Base-by-base conservation (phyloP, 2,113 vertebrate genomes). In the Protomyctophum bolini region DNA sequence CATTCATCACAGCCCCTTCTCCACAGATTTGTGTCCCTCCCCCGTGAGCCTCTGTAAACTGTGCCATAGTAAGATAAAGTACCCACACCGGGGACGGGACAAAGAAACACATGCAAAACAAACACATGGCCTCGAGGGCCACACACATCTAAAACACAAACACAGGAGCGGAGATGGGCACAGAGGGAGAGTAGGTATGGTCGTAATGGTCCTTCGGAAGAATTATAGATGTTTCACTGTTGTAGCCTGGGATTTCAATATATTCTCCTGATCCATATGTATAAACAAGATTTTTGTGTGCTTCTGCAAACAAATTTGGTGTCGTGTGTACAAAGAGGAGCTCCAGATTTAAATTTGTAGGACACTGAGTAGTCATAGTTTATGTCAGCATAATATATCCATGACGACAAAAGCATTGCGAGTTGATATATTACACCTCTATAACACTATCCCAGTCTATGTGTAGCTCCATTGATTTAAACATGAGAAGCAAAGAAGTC, bases 1-100 rank as follows among this genome's bases (percentile, higher is more conserved):
- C 82, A 81, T 86, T 87, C 79, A 75, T 89, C 83, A 81, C 57
- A n/a, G 14, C 76, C 63, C 76, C 65, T 75, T 80, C 64, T 83
- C 72, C 60, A 63, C 75, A 68, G 74, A 71, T 78, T 75, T 74
- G 75, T 77, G 73, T 81, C 47, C n/a, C 49, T 83, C 66, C 69
- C 70, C 33, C 58, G 62, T 7, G 68, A 82, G 67, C 51, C 50
- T 68, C 41, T 54, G 45, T 45, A 66, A 79, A 69, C 69, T 14
- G 51, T 67, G 61, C 51, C 41, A 1, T 28, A 15, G 48, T 49
- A 11, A 56, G 15, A 63, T 56, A 55, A 63, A 72, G 63, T 51
- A 48, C 41, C 33, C 2, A 11, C 41, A 7, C 12, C 21, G 28
- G 58, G 48, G 29, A 10, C 9, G 29, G 33, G 48, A 15, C 41